Percentiles rank a stretch among this genome's conserved stretches.
phyloP scores from a whole-genome alignment of 2,797 vertebrate genomes.

The Phyllotis vaccarum region DNA sequence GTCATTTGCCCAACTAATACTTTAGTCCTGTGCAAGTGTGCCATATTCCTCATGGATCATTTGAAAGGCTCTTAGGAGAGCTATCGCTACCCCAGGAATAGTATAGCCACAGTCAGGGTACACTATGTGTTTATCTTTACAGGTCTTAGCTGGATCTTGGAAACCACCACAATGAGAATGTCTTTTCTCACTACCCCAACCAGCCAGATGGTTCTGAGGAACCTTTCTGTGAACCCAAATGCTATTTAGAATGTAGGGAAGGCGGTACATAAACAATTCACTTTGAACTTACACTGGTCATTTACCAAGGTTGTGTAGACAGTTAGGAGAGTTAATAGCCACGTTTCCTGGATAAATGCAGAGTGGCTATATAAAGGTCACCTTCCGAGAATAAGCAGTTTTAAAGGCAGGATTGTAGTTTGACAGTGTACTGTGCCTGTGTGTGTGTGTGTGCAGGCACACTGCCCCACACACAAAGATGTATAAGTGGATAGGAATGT shows the following conservation, averaged over 20 bases:
- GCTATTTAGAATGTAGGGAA: neutral
- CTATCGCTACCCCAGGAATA: conserved; percentile 7
- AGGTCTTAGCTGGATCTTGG: neutral
- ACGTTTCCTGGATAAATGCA: neutral
- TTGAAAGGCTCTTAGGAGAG: neutral
- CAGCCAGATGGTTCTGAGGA: neutral
- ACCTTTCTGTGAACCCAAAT: neutral
- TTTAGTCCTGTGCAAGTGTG: conserved; percentile 55
- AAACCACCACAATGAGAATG: conserved; percentile 8
- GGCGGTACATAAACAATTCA: neutral
- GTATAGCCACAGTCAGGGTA: neutral
- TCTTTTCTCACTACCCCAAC: neutral
- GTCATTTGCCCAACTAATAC: conserved; percentile 1
- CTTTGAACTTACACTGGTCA: neutral
- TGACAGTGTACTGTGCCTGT: neutral
- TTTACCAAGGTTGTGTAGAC: neutral
- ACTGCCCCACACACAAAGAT: neutral
- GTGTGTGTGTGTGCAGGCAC: neutral
- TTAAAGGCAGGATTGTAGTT: conserved; percentile 19
- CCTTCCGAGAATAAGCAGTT: neutral
- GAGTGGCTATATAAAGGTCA: neutral
- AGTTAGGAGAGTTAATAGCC: neutral
- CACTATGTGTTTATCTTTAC: neutral
- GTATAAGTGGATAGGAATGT: neutral
- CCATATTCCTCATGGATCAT: conserved; percentile 51